Evolutionary conservation across 1,140 invertebrate genomes (phyloP), one percentile per base, ranked within the genome.

Genomic region (Drosophila nikananu): DNA sequence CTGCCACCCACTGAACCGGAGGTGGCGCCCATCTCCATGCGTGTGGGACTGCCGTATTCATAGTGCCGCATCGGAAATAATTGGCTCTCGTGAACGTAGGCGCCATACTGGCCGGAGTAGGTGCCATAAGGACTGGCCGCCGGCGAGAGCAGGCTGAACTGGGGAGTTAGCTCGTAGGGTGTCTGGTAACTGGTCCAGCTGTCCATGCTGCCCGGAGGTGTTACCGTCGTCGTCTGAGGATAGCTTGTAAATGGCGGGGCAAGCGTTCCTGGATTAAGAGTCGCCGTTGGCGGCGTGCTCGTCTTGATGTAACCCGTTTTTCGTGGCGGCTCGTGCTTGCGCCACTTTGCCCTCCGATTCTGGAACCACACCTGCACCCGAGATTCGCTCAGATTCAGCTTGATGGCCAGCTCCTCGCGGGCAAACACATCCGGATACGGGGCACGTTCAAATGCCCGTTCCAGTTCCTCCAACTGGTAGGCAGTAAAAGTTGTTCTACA

Each of bases 401-500:
- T 97, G 17, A 98, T 94, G 10, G 98, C 98, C 21, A 99, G 93
- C 92, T 99, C 98, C 93, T 99, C 98, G 44, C 98, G 94, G 0
- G 98, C 98, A 86, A 99, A 99, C 1, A 99, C 98, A 93, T 99
- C 98, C 0, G 98, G 98, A 93, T 99, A 99, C 0, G 98, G 98
- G 0, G 98, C 98, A 52, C 97, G 94, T 86, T 99, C 97, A 83
- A 99, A 99, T 0, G 98, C 98, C 17, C 97, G 94, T 91, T 99
- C 98, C 82, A 99, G 93, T 90, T 99, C 98, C 91, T 99, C 98
- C 46, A 99, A 94, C 92, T 99, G 98, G 91, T 98, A 98, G 0
- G 98, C 97, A 0, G 98, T 99, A 91, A 99, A 99, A 0, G 98
- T 99, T 1, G 98, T 99, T 93, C 98, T 98, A 93, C 94, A 91